These are phyloP conservation scores for Rhodeus uyekii DNA, from an alignment of 2,797 vertebrate species.

Conservation along the genomic window DNA sequence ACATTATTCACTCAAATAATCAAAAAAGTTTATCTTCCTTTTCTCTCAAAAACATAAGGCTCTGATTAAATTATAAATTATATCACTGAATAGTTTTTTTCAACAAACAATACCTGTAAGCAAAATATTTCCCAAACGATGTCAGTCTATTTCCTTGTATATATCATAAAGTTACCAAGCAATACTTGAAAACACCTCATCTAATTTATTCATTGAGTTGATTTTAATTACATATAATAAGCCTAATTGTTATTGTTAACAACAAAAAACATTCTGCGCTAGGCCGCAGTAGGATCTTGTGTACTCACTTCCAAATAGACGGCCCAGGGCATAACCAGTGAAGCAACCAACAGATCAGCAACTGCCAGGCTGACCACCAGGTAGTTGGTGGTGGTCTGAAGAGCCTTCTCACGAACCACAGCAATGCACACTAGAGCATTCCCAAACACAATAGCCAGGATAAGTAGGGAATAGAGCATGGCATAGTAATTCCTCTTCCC, in stretches of 20 bases:
- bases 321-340: slow-evolving; percentile 93
- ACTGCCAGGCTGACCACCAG: slow-evolving; percentile 93
- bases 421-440: slow-evolving; percentile 90
- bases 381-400: slow-evolving; percentile 95
- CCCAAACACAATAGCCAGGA: slow-evolving; percentile 91
- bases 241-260: neutral
- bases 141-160: neutral
- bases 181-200: neutral
- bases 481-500: slow-evolving; percentile 81
- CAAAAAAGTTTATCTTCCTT: too few species aligned
- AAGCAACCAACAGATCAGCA: slow-evolving; percentile 91
- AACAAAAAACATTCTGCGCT: neutral
- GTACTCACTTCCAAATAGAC: slow-evolving; percentile 92
- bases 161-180: neutral
- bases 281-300: slow-evolving; percentile 8
- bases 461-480: slow-evolving; percentile 87
- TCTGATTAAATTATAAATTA: neutral
- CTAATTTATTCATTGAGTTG: neutral
- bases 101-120: neutral
- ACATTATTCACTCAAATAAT: neutral
- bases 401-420: slow-evolving; percentile 84
- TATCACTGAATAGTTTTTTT: neutral
- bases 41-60: too few species aligned
- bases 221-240: too few species aligned
- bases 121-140: neutral